Conservation (phyloP, 1,140 invertebrate genomes). For the Bombus balteatus region DNA sequence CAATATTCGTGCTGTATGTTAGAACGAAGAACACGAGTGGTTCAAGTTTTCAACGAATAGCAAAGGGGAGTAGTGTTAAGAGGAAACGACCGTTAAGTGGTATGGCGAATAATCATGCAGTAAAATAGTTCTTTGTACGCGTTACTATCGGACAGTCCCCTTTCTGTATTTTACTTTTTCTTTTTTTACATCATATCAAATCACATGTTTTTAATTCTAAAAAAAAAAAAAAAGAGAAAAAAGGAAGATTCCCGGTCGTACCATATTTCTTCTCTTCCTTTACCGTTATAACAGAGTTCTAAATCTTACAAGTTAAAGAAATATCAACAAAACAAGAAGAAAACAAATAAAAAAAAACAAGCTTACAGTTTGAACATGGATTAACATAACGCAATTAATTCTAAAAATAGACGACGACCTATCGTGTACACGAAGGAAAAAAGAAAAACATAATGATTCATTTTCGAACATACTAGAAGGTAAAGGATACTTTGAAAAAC, state of each 20-base stretch:
- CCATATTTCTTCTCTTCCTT: neutral
- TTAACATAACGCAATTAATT: neutral
- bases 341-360: neutral
- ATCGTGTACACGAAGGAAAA: too few species aligned
- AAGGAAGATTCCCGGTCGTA: neutral
- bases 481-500: neutral
- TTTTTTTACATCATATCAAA: neutral
- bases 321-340: neutral
- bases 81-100: constrained; percentile 29
- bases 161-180: neutral
- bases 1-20: constrained; percentile 2
- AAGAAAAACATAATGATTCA: neutral
- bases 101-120: neutral
- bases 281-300: neutral
- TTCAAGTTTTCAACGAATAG: constrained; percentile 21
- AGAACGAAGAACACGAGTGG: constrained; percentile 20
- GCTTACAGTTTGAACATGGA: neutral
- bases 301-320: neutral
- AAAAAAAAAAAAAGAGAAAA: neutral
- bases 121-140: constrained; percentile 11
- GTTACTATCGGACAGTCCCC: neutral
- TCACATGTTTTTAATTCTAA: neutral
- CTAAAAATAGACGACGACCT: constrained; percentile 6
- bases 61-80: constrained; percentile 9
- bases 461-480: neutral